phyloP scores from a whole-genome alignment of 2,888 invertebrate genomes.

The Lycophotia porphyrea region DNA sequence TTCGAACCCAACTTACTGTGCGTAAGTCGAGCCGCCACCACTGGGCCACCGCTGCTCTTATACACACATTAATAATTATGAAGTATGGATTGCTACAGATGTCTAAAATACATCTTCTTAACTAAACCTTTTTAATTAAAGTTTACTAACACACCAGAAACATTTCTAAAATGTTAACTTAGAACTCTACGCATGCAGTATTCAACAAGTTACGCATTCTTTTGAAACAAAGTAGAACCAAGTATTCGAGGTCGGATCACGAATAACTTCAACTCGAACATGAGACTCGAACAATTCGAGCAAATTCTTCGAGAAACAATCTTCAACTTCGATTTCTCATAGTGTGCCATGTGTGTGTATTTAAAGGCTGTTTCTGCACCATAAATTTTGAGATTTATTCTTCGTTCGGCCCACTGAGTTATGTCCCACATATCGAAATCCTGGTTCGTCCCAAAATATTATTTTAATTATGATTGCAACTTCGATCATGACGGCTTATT shows the following conservation, averaged over 20 bases:
- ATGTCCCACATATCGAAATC: too few species aligned
- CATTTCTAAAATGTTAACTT: neutral
- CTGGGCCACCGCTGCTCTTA: too few species aligned
- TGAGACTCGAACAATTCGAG: neutral
- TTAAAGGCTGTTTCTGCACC: neutral
- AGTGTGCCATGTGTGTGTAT: neutral
- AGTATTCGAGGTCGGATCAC: conserved; percentile 14
- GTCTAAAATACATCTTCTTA: too few species aligned
- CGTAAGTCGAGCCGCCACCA: too few species aligned
- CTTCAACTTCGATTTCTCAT: neutral
- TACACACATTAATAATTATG: neutral
- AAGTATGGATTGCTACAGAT: neutral
- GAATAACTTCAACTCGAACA: conserved; percentile 19
- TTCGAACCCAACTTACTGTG: too few species aligned
- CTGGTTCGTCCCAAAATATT: too few species aligned
- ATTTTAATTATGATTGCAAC: too few species aligned
- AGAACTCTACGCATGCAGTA: neutral
- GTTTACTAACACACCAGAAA: neutral
- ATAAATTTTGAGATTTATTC: neutral
- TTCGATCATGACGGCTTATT: too few species aligned
- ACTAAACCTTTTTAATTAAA: too few species aligned
- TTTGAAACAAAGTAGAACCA: conserved; percentile 21
- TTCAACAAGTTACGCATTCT: conserved; percentile 6
- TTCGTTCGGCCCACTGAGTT: too few species aligned
- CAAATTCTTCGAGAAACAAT: conserved; percentile 15